Evolutionary conservation across 1,140 invertebrate genomes (phyloP), one percentile per base, ranked within the genome.

Genomic region (Euglossa dilemma): DNA sequence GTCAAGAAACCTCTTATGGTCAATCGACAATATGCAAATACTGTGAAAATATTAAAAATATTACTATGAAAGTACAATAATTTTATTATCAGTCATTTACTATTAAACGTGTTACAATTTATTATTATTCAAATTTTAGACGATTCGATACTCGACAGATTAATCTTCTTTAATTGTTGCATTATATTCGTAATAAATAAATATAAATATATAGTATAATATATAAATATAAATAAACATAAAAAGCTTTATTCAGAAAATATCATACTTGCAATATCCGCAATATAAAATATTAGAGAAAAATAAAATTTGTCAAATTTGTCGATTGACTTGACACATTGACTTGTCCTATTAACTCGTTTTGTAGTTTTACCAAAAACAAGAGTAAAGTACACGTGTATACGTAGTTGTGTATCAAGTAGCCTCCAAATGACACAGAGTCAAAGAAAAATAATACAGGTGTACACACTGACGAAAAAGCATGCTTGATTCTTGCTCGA

Each of bases 401-500:
- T 63, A 20, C 25, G 36, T 43, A n/a, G 50, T 67, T 67, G 63
- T 52, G 59, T 79, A 69, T 54, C 5, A 63, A 25, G 61, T n/a
- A 80, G 28, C 52, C 61, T 70, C 67, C n/a, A 66, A 61, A 74
- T 63, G 63, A 56, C 69, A 28, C 67, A 70, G 73, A 69, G 45
- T 54, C 43, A 45, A 16, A 63, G 20, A 63, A 25, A 79, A 50
- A 20, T 57, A 61, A 50, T 45, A 79, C 36, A 73, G 36, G 45
- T 16, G 36, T 73, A 59, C 14, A 73, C 16, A 73, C 71, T 14
- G 71, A 54, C 36, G 54, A 52, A 54, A 59, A 76, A 59, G 87
- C 87, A 87, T 92, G 85, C 90, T 87, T 85, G 90, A 93, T 93
- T 91, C 89, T 91, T 85, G 88, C 93, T 92, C 90, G 91, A 93